A percentile compares a stretch with the other conserved stretches of the same genome.
Conservation (phyloP, 2,888 invertebrate genomes). For the Dryomyza anilis region DNA sequence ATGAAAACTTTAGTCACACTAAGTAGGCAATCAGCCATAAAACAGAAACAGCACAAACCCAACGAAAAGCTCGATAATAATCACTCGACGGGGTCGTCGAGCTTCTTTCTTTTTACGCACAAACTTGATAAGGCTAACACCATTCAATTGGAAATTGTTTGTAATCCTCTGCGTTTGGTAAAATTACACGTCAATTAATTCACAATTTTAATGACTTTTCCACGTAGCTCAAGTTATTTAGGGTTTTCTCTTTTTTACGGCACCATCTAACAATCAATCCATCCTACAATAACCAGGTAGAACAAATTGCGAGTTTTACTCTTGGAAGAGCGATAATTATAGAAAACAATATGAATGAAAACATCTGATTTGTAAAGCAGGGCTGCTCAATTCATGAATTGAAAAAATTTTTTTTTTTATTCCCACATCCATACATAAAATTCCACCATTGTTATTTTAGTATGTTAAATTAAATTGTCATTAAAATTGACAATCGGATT, state of each 20-base stretch:
- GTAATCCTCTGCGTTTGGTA: background rate
- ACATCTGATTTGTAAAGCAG: too few relatives aligned
- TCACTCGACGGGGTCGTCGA: background rate
- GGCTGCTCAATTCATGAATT: too few relatives aligned
- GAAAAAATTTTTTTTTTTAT: too few relatives aligned
- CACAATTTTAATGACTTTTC: slow-evolving; percentile 9
- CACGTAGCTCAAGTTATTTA: slow-evolving; percentile 7
- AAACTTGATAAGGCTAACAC: background rate
- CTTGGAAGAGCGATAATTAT: too few relatives aligned
- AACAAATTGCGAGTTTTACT: too few relatives aligned
- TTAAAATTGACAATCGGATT: too few relatives aligned
- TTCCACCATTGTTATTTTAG: too few relatives aligned
- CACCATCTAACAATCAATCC: background rate
- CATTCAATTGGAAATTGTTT: too few relatives aligned
- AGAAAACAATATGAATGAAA: too few relatives aligned
- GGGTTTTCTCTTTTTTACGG: background rate
- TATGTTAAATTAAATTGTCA: too few relatives aligned
- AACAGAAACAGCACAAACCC: background rate
- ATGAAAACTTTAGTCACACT: background rate
- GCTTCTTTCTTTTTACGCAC: background rate
- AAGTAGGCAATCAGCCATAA: background rate
- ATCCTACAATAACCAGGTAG: too few relatives aligned
- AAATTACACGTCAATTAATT: background rate
- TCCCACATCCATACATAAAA: too few relatives aligned
- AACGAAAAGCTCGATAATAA: background rate